These are phyloP conservation scores for Callospermophilus lateralis DNA, from an alignment of 2,113 vertebrate species.

Conservation along the genomic window DNA sequence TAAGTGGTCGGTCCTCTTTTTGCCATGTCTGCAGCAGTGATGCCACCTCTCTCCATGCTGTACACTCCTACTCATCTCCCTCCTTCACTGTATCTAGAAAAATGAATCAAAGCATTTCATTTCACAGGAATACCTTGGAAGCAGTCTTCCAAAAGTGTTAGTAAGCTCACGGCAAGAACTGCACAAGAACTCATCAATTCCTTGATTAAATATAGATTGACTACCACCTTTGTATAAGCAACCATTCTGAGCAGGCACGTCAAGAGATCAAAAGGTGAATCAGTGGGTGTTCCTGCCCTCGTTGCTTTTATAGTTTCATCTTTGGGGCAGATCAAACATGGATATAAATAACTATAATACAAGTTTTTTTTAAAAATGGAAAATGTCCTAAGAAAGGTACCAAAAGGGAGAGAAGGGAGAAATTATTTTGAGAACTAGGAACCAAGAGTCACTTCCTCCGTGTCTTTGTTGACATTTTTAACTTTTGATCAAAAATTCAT, in stretches of 20 bases:
- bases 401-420: constrained; percentile 54
- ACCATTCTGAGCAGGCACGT: constrained; percentile 50
- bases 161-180: neutral
- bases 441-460: constrained; percentile 55
- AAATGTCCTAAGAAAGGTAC: constrained; percentile 56
- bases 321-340: constrained; percentile 56
- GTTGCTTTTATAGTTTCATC: neutral
- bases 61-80: neutral
- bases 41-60: neutral
- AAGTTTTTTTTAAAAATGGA: neutral
- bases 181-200: neutral
- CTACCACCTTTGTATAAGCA: neutral
- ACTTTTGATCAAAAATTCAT: constrained; percentile 41
- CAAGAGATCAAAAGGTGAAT: constrained; percentile 42
- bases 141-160: constrained; percentile 34
- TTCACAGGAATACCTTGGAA: neutral
- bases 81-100: constrained; percentile 24
- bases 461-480: constrained; percentile 63
- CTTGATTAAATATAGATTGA: constrained; percentile 48
- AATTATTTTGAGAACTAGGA: constrained; percentile 65
- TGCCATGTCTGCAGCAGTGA: neutral
- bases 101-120: constrained; percentile 51
- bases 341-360: constrained; percentile 65
- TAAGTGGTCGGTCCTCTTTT: neutral
- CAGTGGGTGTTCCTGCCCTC: constrained; percentile 43